These are phyloP conservation scores for Caenorhabditis sulstoni DNA, from an alignment of 2,888 invertebrate species.

Conservation along the genomic window DNA sequence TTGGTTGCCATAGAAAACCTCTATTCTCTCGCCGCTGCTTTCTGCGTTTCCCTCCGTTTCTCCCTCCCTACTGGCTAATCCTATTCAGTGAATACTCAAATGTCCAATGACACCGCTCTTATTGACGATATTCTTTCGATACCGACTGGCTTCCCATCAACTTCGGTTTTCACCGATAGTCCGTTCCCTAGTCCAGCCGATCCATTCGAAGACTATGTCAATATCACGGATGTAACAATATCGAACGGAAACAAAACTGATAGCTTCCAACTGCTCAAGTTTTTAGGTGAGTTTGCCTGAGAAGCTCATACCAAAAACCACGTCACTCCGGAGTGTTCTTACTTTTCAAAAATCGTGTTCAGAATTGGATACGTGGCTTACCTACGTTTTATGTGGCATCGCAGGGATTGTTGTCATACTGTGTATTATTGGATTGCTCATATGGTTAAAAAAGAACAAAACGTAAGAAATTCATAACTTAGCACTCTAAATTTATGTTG, in stretches of 20 bases:
- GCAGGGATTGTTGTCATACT: neutral
- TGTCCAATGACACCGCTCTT: constrained; percentile 18
- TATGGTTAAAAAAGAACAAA: constrained; percentile 52
- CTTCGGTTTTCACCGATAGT: constrained; percentile 1
- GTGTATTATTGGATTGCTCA: constrained; percentile 5
- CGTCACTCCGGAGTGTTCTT: too few species aligned
- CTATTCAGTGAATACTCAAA: neutral
- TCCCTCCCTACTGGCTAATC: neutral
- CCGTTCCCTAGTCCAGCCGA: constrained; percentile 45
- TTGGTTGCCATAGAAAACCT: constrained; percentile 34
- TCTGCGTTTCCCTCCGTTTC: constrained; percentile 5
- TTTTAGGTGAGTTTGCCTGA: constrained; percentile 17
- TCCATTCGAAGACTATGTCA: constrained; percentile 37
- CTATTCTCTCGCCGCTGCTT: constrained; percentile 2
- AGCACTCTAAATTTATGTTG: too few species aligned
- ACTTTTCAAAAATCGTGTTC: constrained; percentile 6
- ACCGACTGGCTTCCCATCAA: neutral
- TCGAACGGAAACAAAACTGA: neutral
- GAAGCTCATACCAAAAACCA: neutral
- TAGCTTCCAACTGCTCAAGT: constrained; percentile 8
- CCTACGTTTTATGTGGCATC: constrained; percentile 24
- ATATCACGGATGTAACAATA: constrained; percentile 3
- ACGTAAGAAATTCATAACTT: constrained; percentile 45
- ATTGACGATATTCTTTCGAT: constrained; percentile 25
- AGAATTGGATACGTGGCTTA: constrained; percentile 26